Evolutionary conservation across 2,888 invertebrate species (phyloP), one percentile per base, ranked within the genome.

Genomic region (Stratiomys singularior): DNA sequence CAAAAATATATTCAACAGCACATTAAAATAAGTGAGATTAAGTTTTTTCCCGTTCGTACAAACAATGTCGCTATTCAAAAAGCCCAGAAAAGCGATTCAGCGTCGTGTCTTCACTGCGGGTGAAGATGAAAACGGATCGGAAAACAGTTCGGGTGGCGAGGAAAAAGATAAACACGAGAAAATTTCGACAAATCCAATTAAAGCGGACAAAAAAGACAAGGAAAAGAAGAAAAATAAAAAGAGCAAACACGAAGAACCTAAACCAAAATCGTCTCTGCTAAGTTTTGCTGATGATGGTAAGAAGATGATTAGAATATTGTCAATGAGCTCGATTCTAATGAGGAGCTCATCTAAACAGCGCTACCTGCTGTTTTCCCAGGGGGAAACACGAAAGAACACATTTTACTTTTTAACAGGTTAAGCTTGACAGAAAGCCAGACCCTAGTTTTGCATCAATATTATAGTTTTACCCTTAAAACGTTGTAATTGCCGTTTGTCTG

Each of bases 31-130:
- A 3, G 9, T 5, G 5, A 3, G 37, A 37, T 37, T 5, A 52
- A n/a, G 15, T 52, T 52, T 15, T 52, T 52, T n/a, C n/a, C n/a
- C 4, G 18, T 52, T 52, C 4, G 7, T 52, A 52, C 4, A 52
- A 18, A 52, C 52, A 82, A 94, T 95, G 94, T 94, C 95, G 78
- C 86, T 96, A 81, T 96, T 96, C 88, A 93, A 93, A 83, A 96
- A 96, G 88, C 96, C 96, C 0, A 93, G 92, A 84, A 93, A 96
- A 84, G 93, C 92, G 85, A 94, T 96, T 82, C 93, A 94, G 84
- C 89, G 93, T 80, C 91, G 94, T 77, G 91, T 93, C 78, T 93
- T 93, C 87, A 91, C 90, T 78, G 90, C 92, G 83, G 91, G 91
- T 79, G 91, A 92, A 81, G 92, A 93, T 82, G 92, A 92, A 67